These are phyloP conservation scores for Spilarctia lutea DNA, from an alignment of 2,888 invertebrate species.

Conservation along the genomic window DNA sequence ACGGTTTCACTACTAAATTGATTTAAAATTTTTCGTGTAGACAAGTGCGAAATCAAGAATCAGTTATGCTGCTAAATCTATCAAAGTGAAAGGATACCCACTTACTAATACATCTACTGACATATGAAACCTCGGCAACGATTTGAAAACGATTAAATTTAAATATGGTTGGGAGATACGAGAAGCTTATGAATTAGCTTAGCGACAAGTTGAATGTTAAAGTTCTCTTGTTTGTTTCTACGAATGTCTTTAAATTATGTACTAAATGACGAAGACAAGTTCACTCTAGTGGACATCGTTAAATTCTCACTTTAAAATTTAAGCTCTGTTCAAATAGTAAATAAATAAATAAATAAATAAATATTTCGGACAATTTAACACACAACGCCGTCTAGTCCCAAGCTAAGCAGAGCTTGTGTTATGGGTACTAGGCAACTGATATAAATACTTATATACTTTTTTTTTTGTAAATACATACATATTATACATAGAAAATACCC, in stretches of 20 bases:
- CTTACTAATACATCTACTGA: not conserved
- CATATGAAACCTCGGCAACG: not conserved
- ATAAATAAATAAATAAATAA: too few relatives aligned
- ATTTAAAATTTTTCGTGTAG: not conserved
- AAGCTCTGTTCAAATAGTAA: not conserved
- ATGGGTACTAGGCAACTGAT: too few relatives aligned
- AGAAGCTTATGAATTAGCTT: not conserved
- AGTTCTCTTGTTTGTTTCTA: not conserved
- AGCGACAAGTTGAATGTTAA: not conserved
- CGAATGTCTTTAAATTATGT: not conserved
- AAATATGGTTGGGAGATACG: not conserved
- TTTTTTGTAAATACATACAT: too few relatives aligned
- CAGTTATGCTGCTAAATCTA: conserved; percentile 1
- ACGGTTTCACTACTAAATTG: not conserved
- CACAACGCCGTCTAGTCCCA: too few relatives aligned
- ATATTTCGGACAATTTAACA: too few relatives aligned
- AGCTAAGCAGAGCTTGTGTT: too few relatives aligned
- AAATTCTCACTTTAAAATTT: not conserved
- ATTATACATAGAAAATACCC: too few relatives aligned
- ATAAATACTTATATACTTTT: too few relatives aligned
- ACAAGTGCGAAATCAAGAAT: not conserved
- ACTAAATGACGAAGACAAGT: not conserved
- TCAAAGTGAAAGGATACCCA: conserved; percentile 1
- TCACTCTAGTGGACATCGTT: not conserved
- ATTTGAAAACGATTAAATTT: not conserved